These are phyloP conservation scores for Limnothrissa miodon DNA, from an alignment of 2,113 vertebrate species.

Conservation along the genomic window DNA sequence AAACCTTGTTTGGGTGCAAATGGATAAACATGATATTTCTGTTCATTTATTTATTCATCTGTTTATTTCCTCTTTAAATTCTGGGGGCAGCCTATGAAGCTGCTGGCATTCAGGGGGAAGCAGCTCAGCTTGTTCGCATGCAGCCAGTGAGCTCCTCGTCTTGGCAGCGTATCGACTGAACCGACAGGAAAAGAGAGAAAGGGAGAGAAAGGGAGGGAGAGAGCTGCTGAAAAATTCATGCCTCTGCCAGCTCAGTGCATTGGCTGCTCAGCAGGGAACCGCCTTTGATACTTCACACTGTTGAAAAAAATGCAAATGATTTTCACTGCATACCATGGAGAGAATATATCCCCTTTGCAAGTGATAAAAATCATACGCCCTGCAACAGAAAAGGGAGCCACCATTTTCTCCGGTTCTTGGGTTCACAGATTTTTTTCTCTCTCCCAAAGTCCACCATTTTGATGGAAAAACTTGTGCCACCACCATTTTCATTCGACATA, in stretches of 20 bases:
- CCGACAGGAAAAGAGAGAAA: constrained; percentile 57
- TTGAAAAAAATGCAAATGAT: constrained; percentile 62
- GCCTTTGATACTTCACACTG: constrained; percentile 75
- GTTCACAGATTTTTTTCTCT: neutral
- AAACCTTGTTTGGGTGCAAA: constrained; percentile 23
- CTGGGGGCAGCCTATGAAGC: constrained; percentile 57
- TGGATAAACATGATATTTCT: constrained; percentile 38
- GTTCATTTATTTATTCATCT: constrained; percentile 52
- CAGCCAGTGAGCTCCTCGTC: constrained; percentile 64
- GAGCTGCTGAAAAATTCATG: constrained; percentile 81
- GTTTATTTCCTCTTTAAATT: constrained; percentile 48
- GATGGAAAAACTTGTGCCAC: constrained; percentile 5
- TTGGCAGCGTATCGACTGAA: constrained; percentile 56
- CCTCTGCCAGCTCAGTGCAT: constrained; percentile 78
- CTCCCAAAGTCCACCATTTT: constrained; percentile 15
- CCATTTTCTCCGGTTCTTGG: constrained; percentile 23
- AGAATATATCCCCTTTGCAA: constrained; percentile 50
- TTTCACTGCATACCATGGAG: constrained; percentile 51
- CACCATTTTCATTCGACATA: constrained; percentile 9
- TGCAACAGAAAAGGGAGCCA: constrained; percentile 47
- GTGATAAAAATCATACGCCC: constrained; percentile 48
- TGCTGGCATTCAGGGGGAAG: constrained; percentile 52
- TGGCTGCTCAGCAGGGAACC: constrained; percentile 76
- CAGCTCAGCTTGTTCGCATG: constrained; percentile 61
- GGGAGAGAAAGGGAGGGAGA: constrained; percentile 70